Percentiles rank a stretch among this genome's conserved stretches.
Evolutionary conservation across 2,888 invertebrate genomes (phyloP).

Genomic region (Dasysyrphus albostriatus): DNA sequence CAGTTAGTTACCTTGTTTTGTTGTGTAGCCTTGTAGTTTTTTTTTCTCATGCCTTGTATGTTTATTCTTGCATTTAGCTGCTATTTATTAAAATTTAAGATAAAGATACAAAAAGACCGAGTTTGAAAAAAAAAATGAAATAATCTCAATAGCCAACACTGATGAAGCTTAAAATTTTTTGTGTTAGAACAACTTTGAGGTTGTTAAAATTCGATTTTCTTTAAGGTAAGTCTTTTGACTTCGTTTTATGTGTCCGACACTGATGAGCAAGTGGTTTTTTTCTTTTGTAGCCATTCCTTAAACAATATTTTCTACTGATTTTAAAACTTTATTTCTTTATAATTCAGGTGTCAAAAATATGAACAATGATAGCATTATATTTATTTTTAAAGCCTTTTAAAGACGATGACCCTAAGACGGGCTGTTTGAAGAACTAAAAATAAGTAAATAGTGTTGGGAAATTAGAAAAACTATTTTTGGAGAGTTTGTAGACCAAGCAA

Average conservation of each 20-base stretch:
- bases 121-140: constrained; percentile 15
- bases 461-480: no score
- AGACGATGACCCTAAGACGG: no score
- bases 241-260: background rate
- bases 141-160: constrained; percentile 49
- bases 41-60: constrained; percentile 35
- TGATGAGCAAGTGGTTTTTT: background rate
- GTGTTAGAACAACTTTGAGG: constrained; percentile 50
- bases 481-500: no score
- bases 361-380: background rate
- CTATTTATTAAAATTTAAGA: constrained; percentile 44
- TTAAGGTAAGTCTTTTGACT: background rate
- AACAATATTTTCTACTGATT: background rate
- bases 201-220: constrained; percentile 59
- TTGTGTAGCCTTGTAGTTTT: constrained; percentile 16
- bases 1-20: constrained; percentile 47
- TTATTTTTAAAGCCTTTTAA: no score
- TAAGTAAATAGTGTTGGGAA: no score
- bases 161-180: constrained; percentile 20
- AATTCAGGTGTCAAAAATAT: background rate
- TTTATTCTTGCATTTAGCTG: constrained; percentile 68
- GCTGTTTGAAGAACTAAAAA: no score
- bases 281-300: background rate
- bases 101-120: background rate
- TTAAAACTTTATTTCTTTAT: background rate